Evolutionary conservation across 2,888 invertebrate species (phyloP), one percentile per base, ranked within the genome.

Genomic region (Cephus pulcher): DNA sequence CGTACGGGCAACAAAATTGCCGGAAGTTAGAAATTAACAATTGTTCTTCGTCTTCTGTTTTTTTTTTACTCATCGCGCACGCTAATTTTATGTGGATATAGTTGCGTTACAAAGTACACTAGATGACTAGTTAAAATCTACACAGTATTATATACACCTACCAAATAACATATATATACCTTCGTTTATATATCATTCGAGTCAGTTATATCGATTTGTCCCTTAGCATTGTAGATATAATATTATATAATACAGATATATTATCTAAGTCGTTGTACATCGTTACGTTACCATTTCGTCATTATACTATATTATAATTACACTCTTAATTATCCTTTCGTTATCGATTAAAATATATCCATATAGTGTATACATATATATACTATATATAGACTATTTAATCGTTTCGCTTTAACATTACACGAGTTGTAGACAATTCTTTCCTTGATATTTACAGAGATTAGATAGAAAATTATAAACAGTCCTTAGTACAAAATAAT

Each of bases 381-480:
- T 56, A 56, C 23, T 56, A 56, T 56, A 35, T 75, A 69, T 32
- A 77, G 74, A 75, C 78, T 78, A 78, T 70, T 78, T 56, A 75
- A 75, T 78, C 75, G 74, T 78, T 78, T 78, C 73, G 69, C 68
- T 68, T 68, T 76, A 75, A 78, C 71, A 70, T 73, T 76, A 76
- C 23, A 56, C 32, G 75, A 74, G 81, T 78, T 79, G 76, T 78
- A 80, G 75, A 82, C 75, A 78, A 80, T 78, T 80, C 76, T 34
- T 76, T 15, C 56, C 56, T 81, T 11, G 69, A 80, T 90, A 90
- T 90, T 89, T 90, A 90, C 89, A 90, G 86, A 88, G 88, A 86
- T 87, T 88, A 88, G 87, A 88, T 89, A 90, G 86, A 89, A 90
- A 90, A 89, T 90, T 90, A 90, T 90, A 88, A 89, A 90, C 89